Conservation (phyloP, 2,888 invertebrate genomes). For the Pseudolycoriella hygida region DNA sequence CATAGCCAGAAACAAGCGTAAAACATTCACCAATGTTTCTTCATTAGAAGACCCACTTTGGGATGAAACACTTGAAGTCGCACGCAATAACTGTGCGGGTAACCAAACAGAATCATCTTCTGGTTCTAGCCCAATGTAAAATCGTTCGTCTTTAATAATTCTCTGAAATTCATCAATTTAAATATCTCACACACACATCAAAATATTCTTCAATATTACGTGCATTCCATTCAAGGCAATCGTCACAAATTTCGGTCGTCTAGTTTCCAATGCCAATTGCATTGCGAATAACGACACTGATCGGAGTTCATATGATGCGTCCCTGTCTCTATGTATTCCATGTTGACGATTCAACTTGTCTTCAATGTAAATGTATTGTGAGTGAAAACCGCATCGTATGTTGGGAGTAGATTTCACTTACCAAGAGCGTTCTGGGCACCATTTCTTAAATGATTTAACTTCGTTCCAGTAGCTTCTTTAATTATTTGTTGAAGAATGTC, state of each 20-base stretch:
- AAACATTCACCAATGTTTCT: conserved; percentile 60
- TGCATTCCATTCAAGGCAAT: conserved; percentile 77
- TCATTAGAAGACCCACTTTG: conserved; percentile 46
- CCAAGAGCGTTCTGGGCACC: conserved; percentile 77
- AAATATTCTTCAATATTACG: conserved; percentile 34
- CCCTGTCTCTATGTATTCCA: conserved; percentile 56
- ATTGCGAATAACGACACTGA: conserved; percentile 70
- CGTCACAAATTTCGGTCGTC: conserved; percentile 65
- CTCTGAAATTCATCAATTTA: conserved; percentile 35
- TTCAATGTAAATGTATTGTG: conserved; percentile 21
- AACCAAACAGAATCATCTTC: conserved; percentile 87
- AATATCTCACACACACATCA: not conserved
- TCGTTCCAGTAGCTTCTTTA: conserved; percentile 68
- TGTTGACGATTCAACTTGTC: conserved; percentile 69
- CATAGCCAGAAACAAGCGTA: conserved; percentile 66
- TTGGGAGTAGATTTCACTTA: conserved; percentile 27
- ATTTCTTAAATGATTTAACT: conserved; percentile 51
- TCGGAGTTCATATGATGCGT: conserved; percentile 66
- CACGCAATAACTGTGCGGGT: conserved; percentile 75
- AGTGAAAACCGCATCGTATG: not conserved
- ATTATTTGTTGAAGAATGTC: conserved; percentile 69
- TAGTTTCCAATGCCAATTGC: conserved; percentile 75
- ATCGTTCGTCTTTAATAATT: conserved; percentile 78
- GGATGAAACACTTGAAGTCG: conserved; percentile 41
- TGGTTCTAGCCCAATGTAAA: conserved; percentile 76